Base-by-base conservation (phyloP, 2,113 vertebrate species). In the Notiomystis cincta region DNA sequence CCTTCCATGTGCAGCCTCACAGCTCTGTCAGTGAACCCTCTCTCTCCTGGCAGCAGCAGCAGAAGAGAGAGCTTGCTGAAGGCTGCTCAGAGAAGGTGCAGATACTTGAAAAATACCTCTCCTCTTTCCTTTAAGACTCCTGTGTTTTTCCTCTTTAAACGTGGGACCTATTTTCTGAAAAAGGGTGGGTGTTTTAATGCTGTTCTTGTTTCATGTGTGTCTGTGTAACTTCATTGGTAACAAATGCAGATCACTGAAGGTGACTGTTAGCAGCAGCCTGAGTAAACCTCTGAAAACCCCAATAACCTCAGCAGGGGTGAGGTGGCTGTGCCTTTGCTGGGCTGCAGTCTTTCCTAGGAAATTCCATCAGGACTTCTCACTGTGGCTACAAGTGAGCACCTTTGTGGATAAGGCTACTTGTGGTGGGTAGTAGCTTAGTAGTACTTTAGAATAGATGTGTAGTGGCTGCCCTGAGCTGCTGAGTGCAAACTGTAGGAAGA, bases 11-110 rank as follows among this genome's bases (percentile, higher is more conserved):
- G 54, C 97, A 91, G 76, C 96, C 98, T 78, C 93, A 70, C 35
- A 95, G 71, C 90, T 96, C 97, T 28, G 95, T 94, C 25, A 96
- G 97, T 85, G 98, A 98, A 51, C 98, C 98, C 7, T 98, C 96
- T 61, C 21, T 98, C 40, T 98, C 98, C 47, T 70, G 97, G 58
- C 96, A 69, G 79, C 93, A 97, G 86, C 98, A 97, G 82, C 98
- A 94, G 87, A 98, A 94, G 62, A 97, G 50, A 77, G 96, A 97
- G 44, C 82, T 61, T 13, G 70, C 77, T 53, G 92, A 95, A 38
- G 85, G 42, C 61, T 95, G 40, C 73, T 88, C 72, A 82, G 95
- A 96, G 58, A 64, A 97, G 96, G 96, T 88, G 80, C 97, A 72
- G 94, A 94, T 70, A 72, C 50, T 94, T 5, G 77, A 72, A 50